Conservation (phyloP, 2,797 vertebrate species). For the Lagocephalus sceleratus region DNA sequence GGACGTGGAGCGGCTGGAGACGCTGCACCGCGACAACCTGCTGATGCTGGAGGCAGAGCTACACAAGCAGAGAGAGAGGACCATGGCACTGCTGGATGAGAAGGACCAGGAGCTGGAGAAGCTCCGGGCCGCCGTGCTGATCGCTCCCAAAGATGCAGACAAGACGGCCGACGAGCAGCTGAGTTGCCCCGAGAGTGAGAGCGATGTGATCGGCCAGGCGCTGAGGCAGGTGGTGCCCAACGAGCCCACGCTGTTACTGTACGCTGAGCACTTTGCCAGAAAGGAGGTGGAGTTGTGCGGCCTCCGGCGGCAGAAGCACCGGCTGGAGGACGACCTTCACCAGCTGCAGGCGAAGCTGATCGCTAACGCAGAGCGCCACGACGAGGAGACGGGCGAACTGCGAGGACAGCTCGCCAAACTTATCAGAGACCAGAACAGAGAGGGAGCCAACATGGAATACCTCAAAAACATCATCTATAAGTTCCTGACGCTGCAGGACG, state of each 20-base stretch:
- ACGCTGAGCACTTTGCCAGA: constrained; percentile 89
- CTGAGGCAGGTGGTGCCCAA: constrained; percentile 57
- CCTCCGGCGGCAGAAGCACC: constrained; percentile 82
- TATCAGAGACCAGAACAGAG: constrained; percentile 81
- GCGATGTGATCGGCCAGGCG: constrained; percentile 59
- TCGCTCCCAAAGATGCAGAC: constrained; percentile 8
- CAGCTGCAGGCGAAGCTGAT: constrained; percentile 80
- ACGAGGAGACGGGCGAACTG: constrained; percentile 72
- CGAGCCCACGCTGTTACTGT: constrained; percentile 86
- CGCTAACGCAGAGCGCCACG: constrained; percentile 76
- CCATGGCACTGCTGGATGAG: constrained; percentile 86
- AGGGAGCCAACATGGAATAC: constrained; percentile 95
- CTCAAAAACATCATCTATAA: constrained; percentile 91
- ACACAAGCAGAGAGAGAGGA: constrained; percentile 88
- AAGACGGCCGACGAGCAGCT: background rate
- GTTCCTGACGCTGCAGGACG: constrained; percentile 87
- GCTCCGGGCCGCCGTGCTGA: constrained; percentile 61
- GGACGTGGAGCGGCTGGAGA: constrained; percentile 80
- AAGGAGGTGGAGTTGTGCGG: constrained; percentile 83
- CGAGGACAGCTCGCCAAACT: constrained; percentile 78
- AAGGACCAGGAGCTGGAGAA: constrained; percentile 90
- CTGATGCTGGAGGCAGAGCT: constrained; percentile 87
- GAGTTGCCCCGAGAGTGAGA: constrained; percentile 42
- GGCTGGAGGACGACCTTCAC: constrained; percentile 80
- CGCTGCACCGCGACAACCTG: constrained; percentile 77